A percentile compares a stretch with the other conserved stretches of the same genome.
phyloP scores from a whole-genome alignment of 2,888 invertebrate species.

The Harpalus rufipes region DNA sequence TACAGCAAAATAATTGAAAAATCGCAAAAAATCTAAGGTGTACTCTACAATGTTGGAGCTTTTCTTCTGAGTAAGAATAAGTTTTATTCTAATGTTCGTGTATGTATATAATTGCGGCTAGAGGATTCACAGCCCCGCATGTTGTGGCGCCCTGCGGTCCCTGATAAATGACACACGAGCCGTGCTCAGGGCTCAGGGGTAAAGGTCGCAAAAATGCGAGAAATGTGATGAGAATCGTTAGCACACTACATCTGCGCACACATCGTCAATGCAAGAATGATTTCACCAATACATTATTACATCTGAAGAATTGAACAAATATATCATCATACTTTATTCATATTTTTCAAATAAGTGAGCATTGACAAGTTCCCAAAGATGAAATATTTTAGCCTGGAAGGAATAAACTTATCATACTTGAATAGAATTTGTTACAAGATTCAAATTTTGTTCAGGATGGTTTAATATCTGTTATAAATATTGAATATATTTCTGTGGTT shows the following conservation, averaged over 20 bases:
- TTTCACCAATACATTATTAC: not conserved
- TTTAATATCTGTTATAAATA: too few species aligned
- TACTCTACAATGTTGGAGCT: not conserved
- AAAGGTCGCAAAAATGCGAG: conserved; percentile 13
- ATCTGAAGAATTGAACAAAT: not conserved
- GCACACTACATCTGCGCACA: not conserved
- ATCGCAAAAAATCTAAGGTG: too few species aligned
- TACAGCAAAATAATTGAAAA: too few species aligned
- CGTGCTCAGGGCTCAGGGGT: not conserved
- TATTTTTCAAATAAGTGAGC: too few species aligned
- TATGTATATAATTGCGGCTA: not conserved
- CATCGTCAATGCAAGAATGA: not conserved
- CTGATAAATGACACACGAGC: conserved; percentile 37
- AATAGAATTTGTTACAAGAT: too few species aligned
- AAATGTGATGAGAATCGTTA: conserved; percentile 38
- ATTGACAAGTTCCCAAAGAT: too few species aligned
- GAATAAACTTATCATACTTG: too few species aligned
- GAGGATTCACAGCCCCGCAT: conserved; percentile 14
- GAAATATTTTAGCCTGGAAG: too few species aligned
- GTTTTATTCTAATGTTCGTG: conserved; percentile 16
- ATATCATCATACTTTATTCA: not conserved
- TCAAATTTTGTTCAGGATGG: too few species aligned
- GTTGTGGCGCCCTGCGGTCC: conserved; percentile 4
- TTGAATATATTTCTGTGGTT: too few species aligned
- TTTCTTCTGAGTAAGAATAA: not conserved